Evolutionary conservation across 2,888 invertebrate genomes (phyloP).

Genomic region (Erynnis tages): DNA sequence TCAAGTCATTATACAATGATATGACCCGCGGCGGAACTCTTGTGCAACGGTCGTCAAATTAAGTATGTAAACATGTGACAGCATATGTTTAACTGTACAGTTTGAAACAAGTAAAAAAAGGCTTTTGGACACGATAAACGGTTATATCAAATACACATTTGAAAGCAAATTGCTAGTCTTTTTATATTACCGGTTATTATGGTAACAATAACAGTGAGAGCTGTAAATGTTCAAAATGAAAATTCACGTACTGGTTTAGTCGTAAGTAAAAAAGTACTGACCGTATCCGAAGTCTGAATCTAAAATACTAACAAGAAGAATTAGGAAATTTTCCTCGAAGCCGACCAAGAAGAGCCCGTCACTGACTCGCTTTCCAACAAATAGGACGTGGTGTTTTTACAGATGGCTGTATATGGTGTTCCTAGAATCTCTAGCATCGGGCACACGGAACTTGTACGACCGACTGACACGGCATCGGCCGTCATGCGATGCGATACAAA

Average conservation of each 20-base stretch:
- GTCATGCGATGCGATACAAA: constrained; percentile 18
- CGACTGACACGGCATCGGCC: constrained; percentile 62
- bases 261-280: too few species aligned
- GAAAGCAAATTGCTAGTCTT: too few species aligned
- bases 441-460: constrained; percentile 65
- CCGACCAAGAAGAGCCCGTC: constrained; percentile 38
- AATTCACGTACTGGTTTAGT: too few species aligned
- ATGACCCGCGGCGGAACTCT: constrained; percentile 5
- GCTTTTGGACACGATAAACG: too few species aligned
- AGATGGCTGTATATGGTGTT: constrained; percentile 41
- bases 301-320: neutral
- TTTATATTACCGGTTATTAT: too few species aligned
- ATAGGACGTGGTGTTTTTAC: constrained; percentile 32
- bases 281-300: too few species aligned
- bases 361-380: constrained; percentile 36
- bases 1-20: constrained; percentile 19
- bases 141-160: too few species aligned
- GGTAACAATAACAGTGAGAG: too few species aligned
- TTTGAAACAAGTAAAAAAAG: neutral
- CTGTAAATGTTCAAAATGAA: too few species aligned
- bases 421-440: constrained; percentile 55
- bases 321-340: constrained; percentile 35
- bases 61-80: constrained; percentile 19
- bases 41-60: constrained; percentile 11
- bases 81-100: constrained; percentile 1